Evolutionary conservation across 1,140 invertebrate species (phyloP).

Genomic region (Holcopasites calliopsidis): DNA sequence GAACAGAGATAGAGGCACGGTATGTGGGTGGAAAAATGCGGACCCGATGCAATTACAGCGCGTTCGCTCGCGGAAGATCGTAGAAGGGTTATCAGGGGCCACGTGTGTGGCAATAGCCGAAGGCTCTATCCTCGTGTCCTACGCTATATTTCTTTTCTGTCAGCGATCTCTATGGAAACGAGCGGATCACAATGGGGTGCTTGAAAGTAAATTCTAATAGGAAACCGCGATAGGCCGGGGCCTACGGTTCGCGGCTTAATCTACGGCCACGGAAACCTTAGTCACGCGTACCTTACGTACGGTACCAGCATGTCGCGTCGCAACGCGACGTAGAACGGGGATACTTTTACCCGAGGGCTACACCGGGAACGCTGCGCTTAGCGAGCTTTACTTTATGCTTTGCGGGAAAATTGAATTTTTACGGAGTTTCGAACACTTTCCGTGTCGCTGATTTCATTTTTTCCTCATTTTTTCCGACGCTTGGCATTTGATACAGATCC

Average conservation of each 20-base stretch:
- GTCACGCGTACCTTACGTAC: not conserved
- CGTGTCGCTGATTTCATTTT: no score
- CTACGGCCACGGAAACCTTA: conserved; percentile 34
- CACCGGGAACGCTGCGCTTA: not conserved
- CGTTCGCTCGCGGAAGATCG: conserved; percentile 56
- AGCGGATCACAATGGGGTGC: conserved; percentile 45
- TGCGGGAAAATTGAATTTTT: no score
- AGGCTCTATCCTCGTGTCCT: conserved; percentile 32
- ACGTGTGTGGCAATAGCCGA: conserved; percentile 56
- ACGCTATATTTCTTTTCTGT: conserved; percentile 41
- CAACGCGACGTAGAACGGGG: not conserved
- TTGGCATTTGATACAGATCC: no score
- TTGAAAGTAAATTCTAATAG: conserved; percentile 49
- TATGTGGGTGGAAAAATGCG: conserved; percentile 56
- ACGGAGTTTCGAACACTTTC: no score
- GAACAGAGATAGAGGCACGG: conserved; percentile 1
- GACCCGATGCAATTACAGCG: conserved; percentile 54
- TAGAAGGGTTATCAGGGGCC: conserved; percentile 48
- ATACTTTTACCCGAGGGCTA: not conserved
- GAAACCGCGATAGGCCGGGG: conserved; percentile 1
- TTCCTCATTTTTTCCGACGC: no score
- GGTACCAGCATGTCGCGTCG: not conserved
- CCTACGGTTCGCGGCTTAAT: conserved; percentile 25
- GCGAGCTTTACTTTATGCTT: not conserved
- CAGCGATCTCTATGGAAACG: conserved; percentile 43